Evolutionary conservation across 2,888 invertebrate species (phyloP), one percentile per base, ranked within the genome.

Genomic region (Noctuana brunneofusca): DNA sequence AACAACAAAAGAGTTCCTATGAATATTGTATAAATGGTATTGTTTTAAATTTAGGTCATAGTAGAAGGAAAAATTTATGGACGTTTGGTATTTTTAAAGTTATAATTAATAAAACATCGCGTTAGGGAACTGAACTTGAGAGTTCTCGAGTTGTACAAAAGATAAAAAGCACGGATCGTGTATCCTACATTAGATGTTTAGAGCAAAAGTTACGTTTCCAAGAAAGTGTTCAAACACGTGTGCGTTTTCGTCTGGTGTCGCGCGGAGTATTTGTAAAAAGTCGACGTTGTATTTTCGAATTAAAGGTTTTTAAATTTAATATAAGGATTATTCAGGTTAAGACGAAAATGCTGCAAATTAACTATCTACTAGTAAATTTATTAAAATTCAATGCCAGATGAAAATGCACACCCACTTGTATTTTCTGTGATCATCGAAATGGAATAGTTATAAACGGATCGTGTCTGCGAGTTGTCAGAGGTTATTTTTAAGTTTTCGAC

Each of bases 1-100:
- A 89, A 90, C 89, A 90, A 90, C 89, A 90, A 90, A 89, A 88
- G 88, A 91, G 91, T 91, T 90, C 91, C 91, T 91, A 91, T 90
- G 87, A 89, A 89, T 89, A 89, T 89, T 90, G 89, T 90, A 89
- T 90, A 89, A 89, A 90, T 83, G 80, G 88, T 90, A 89, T 90
- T 90, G 86, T 90, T 88, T 90, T 89, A 89, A 90, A 88, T 89
- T 90, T 90, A 90, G 91, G 86, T 89, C 88, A 86, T 90, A 90
- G 88, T 87, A 88, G 88, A 89, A 81, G 87, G 85, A 86, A 89
- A 89, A 90, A 87, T 86, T 89, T 89, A 89, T 88, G 86, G 83
- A 87, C 82, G 89, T 91, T 91, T 87, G 90, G 90, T 83, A 89
- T 87, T 88, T 89, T 89, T 89, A 89, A 90, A 88, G 87, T 87